Conservation (phyloP, 2,888 invertebrate species). For the Sarcophaga caerulescens region DNA sequence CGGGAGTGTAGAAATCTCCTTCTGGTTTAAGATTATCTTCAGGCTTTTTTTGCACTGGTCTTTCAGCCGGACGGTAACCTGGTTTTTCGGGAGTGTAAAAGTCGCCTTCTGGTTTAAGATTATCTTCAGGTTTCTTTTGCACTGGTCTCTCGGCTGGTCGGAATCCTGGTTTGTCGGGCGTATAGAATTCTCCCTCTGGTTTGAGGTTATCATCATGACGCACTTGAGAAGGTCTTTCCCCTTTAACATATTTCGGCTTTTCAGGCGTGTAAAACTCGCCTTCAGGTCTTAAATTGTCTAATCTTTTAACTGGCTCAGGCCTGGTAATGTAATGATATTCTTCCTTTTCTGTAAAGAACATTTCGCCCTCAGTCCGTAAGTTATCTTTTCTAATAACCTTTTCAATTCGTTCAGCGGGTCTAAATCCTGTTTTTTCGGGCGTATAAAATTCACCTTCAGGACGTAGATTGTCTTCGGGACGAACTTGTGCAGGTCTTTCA, state of each 20-base stretch:
- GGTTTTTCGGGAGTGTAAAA: conserved; percentile 81
- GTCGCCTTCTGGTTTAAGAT: conserved; percentile 83
- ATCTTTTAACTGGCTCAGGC: conserved; percentile 79
- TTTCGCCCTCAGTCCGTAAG: conserved; percentile 81
- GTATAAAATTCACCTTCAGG: conserved; percentile 83
- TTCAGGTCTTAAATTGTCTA: conserved; percentile 82
- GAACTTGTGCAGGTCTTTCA: conserved; percentile 76
- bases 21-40: conserved; percentile 82
- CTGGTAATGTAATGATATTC: conserved; percentile 79
- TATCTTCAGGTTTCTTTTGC: conserved; percentile 81
- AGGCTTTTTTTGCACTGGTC: conserved; percentile 82
- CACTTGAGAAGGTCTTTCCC: conserved; percentile 80
- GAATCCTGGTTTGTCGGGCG: conserved; percentile 80
- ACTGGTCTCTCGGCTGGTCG: conserved; percentile 81
- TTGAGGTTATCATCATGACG: conserved; percentile 81
- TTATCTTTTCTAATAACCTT: conserved; percentile 83
- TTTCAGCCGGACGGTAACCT: conserved; percentile 81
- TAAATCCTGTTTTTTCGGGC: conserved; percentile 81
- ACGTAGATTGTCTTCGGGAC: conserved; percentile 82
- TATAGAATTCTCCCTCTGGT: conserved; percentile 81
- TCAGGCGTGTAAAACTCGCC: conserved; percentile 78
- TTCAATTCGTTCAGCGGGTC: conserved; percentile 82
- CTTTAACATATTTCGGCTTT: conserved; percentile 75
- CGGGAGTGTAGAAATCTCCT: conserved; percentile 81
- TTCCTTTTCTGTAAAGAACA: conserved; percentile 76